Evolutionary conservation across 1,140 invertebrate species (phyloP).

Genomic region (Eupristina koningsbergeri): DNA sequence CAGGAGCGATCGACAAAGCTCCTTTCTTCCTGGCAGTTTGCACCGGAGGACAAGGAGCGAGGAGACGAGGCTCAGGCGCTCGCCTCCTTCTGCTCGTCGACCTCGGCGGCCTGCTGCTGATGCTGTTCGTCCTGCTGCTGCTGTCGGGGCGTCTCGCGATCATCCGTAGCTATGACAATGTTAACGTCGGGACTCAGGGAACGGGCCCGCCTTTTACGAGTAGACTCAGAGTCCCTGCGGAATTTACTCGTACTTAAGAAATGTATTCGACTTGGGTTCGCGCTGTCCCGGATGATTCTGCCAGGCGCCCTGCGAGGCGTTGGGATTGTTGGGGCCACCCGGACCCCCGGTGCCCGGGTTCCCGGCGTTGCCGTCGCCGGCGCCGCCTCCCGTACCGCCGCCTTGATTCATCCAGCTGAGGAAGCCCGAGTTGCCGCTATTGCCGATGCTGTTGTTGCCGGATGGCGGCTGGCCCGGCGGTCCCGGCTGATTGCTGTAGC

Average conservation of each 20-base stretch:
- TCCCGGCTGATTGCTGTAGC: slow-evolving; percentile 71
- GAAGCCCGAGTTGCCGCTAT: slow-evolving; percentile 72
- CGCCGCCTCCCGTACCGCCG: slow-evolving; percentile 74
- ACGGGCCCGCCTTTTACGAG: slow-evolving; percentile 68
- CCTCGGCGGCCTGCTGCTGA: neutral
- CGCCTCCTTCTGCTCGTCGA: neutral
- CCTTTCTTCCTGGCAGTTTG: neutral
- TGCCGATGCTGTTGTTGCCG: slow-evolving; percentile 69
- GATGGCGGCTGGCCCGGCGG: slow-evolving; percentile 70
- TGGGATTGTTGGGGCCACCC: slow-evolving; percentile 71
- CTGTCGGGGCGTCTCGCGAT: neutral
- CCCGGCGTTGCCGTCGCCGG: slow-evolving; percentile 73
- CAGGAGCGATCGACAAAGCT: slow-evolving; percentile 2
- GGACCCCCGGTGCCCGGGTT: slow-evolving; percentile 69
- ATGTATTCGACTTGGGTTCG: slow-evolving; percentile 72
- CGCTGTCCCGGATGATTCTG: slow-evolving; percentile 73
- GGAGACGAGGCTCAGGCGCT: neutral
- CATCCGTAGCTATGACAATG: slow-evolving; percentile 47
- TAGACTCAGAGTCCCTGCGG: slow-evolving; percentile 57
- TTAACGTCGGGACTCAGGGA: slow-evolving; percentile 67
- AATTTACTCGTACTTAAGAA: slow-evolving; percentile 74
- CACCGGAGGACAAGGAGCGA: neutral
- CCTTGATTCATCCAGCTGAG: slow-evolving; percentile 75
- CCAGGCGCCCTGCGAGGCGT: slow-evolving; percentile 72
- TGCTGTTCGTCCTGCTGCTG: slow-evolving; percentile 2